Evolutionary conservation across 2,113 vertebrate genomes (phyloP).

Genomic region (Takifugu bimaculatus): DNA sequence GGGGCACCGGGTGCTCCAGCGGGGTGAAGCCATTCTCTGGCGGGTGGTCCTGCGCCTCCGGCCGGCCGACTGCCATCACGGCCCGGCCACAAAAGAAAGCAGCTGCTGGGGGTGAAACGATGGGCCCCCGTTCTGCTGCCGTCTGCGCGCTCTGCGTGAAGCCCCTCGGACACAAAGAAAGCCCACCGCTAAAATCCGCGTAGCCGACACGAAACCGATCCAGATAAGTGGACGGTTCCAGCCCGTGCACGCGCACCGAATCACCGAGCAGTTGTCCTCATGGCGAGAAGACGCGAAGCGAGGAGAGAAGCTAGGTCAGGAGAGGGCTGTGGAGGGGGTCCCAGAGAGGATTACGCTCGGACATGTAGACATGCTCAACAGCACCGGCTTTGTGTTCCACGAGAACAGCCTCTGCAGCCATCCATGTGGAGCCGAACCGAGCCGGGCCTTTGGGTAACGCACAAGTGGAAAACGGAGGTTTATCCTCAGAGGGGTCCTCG

Average conservation of each 20-base stretch:
- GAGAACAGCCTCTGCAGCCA: slow-evolving; percentile 35
- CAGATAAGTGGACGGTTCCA: slow-evolving; percentile 10
- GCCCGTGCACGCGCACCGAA: slow-evolving; percentile 33
- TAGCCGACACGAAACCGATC: slow-evolving; percentile 21
- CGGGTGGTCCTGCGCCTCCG: slow-evolving; percentile 68
- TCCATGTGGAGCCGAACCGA: slow-evolving; percentile 47
- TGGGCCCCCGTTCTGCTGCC: slow-evolving; percentile 38
- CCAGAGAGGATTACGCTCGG: slow-evolving; percentile 35
- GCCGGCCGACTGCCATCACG: slow-evolving; percentile 71
- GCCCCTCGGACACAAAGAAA: slow-evolving; percentile 62
- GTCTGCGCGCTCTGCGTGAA: slow-evolving; percentile 38
- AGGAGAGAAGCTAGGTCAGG: slow-evolving; percentile 39
- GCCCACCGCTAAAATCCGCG: slow-evolving; percentile 32
- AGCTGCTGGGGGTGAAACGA: slow-evolving; percentile 41
- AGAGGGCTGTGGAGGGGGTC: slow-evolving; percentile 25
- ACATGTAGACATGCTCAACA: slow-evolving; percentile 37
- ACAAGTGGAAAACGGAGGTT: slow-evolving; percentile 1
- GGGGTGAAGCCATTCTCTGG: slow-evolving; percentile 74
- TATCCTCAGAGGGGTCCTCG: slow-evolving; percentile 19
- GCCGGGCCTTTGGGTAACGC: slow-evolving; percentile 16
- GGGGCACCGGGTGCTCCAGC: slow-evolving; percentile 55
- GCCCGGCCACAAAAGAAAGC: slow-evolving; percentile 47
- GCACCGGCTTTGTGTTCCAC: slow-evolving; percentile 54
- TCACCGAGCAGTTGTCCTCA: slow-evolving; percentile 52
- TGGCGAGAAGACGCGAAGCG: slow-evolving; percentile 44